phyloP scores from a whole-genome alignment of 2,797 vertebrate species.

The Parambassis ranga region DNA sequence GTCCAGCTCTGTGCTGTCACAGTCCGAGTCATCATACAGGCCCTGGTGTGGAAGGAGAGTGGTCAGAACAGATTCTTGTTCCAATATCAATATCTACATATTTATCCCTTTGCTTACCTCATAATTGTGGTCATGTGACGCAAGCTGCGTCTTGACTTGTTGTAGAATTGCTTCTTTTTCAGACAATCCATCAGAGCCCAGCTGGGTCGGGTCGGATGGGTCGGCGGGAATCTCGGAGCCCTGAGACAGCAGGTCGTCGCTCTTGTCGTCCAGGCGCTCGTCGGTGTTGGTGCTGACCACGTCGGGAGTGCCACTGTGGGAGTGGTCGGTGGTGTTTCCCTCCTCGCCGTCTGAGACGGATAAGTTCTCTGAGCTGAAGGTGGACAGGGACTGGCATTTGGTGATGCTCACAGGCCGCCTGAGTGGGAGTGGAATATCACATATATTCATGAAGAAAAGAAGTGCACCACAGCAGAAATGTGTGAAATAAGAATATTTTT shows the following conservation, averaged over 20 bases:
- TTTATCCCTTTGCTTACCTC: conserved; percentile 63
- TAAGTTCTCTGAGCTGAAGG: conserved; percentile 95
- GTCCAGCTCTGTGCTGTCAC: conserved; percentile 89
- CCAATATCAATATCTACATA: not conserved
- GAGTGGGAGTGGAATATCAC: not conserved
- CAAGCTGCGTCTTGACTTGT: conserved; percentile 84
- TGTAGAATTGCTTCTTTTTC: conserved; percentile 85
- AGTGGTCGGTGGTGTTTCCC: conserved; percentile 94
- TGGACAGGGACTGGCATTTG: conserved; percentile 93
- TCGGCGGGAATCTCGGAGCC: conserved; percentile 92
- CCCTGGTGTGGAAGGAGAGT: conserved; percentile 50
- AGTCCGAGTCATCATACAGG: conserved; percentile 88
- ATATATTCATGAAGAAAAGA: not conserved
- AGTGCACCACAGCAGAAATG: too few relatives aligned
- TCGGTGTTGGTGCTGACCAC: conserved; percentile 96
- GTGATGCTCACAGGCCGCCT: conserved; percentile 89
- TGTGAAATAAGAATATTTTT: not conserved
- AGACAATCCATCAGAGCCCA: conserved; percentile 78
- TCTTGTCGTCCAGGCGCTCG: conserved; percentile 90
- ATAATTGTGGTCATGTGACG: conserved; percentile 80
- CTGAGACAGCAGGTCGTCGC: conserved; percentile 91
- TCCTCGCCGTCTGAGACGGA: conserved; percentile 91
- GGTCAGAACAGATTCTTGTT: not conserved
- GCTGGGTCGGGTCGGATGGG: conserved; percentile 76
- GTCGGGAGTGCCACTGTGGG: conserved; percentile 93